phyloP scores from a whole-genome alignment of 2,888 invertebrate species.

The Hylaea fasciaria region DNA sequence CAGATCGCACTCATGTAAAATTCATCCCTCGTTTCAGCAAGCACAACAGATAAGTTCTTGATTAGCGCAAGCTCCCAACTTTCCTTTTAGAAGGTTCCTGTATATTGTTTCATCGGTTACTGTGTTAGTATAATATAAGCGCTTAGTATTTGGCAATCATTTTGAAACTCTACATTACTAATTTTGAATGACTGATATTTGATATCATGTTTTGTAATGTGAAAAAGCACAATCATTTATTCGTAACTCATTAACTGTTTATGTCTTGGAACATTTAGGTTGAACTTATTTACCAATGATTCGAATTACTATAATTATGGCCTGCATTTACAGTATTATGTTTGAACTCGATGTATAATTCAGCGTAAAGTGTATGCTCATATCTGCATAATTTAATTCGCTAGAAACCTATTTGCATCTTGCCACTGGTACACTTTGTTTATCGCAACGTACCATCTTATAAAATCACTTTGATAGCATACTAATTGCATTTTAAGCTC shows the following conservation, averaged over 20 bases:
- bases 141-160: not conserved
- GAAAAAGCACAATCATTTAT: no score
- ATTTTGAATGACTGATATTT: no score
- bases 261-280: no score
- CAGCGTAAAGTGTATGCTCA: no score
- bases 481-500: constrained; percentile 19
- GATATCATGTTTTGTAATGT: no score
- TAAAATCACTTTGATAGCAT: constrained; percentile 18
- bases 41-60: constrained; percentile 6
- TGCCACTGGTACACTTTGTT: constrained; percentile 5
- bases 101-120: constrained; percentile 4
- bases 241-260: no score
- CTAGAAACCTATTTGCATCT: not conserved
- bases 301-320: no score
- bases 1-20: constrained; percentile 6
- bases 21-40: constrained; percentile 2
- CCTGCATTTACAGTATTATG: no score
- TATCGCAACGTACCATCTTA: constrained; percentile 18
- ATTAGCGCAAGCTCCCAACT: constrained; percentile 4
- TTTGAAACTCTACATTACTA: not conserved
- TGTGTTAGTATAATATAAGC: not conserved
- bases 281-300: no score
- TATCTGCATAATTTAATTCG: not conserved
- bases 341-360: no score
- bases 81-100: not conserved